phyloP scores from a whole-genome alignment of 2,797 vertebrate species.

The Enteromius thamalakanensis region DNA sequence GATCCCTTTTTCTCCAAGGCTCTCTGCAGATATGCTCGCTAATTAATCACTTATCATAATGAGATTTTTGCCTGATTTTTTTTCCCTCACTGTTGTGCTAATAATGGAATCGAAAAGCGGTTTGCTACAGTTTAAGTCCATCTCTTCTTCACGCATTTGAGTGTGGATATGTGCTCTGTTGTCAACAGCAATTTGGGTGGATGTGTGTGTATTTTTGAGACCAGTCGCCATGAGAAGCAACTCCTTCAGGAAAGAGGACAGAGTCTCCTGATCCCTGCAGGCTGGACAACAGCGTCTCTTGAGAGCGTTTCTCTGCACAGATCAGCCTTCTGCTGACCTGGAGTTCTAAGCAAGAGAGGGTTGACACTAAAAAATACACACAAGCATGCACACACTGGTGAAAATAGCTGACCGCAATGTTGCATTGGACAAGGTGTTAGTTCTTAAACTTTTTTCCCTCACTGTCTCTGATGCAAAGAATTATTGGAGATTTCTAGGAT shows the following conservation, averaged over 20 bases:
- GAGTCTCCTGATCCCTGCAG: conserved; percentile 20
- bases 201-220: conserved; percentile 37
- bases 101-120: conserved; percentile 41
- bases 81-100: conserved; percentile 38
- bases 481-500: not conserved
- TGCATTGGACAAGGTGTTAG: conserved; percentile 6
- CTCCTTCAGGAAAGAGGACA: conserved; percentile 40
- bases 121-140: conserved; percentile 32
- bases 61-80: conserved; percentile 65
- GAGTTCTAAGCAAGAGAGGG: conserved; percentile 8
- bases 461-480: not conserved
- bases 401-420: conserved; percentile 23
- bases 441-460: not conserved
- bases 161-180: not conserved
- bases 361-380: not conserved
- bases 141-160: not conserved
- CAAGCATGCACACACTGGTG: not conserved
- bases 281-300: conserved; percentile 3
- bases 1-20: conserved; percentile 50
- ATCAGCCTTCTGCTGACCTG: conserved; percentile 42
- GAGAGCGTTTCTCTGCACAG: conserved; percentile 19
- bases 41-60: conserved; percentile 81
- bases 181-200: conserved; percentile 25
- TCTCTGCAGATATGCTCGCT: conserved; percentile 71
- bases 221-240: conserved; percentile 27